A percentile compares a stretch with the other conserved stretches of the same genome.
These are phyloP conservation scores for Leucophenga maculata DNA, from an alignment of 2,888 invertebrate species.

Conservation along the genomic window DNA sequence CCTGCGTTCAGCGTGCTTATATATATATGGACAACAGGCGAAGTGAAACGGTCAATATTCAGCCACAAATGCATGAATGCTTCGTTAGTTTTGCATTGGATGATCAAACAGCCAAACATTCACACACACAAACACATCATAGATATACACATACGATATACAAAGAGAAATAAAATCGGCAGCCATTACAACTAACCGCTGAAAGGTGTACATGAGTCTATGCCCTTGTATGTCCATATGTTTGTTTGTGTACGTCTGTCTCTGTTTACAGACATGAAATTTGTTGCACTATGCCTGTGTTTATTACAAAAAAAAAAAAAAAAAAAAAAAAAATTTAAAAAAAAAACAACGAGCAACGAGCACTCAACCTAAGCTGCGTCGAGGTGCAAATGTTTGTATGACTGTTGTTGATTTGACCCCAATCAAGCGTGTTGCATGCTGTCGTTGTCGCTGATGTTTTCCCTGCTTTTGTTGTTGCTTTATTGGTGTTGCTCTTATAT, in stretches of 20 bases:
- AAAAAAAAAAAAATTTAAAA: conserved; percentile 19
- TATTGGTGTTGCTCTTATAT: too few species aligned
- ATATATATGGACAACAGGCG: conserved; percentile 30
- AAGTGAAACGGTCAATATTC: conserved; percentile 55
- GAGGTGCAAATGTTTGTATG: conserved; percentile 16
- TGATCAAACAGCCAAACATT: background rate
- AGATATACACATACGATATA: background rate
- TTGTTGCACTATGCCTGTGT: conserved; percentile 6
- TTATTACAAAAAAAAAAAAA: conserved; percentile 35
- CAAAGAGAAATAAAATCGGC: background rate
- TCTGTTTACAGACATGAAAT: conserved; percentile 10
- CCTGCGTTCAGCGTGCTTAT: background rate
- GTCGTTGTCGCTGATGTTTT: conserved; percentile 39
- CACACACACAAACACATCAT: background rate
- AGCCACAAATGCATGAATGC: conserved; percentile 60
- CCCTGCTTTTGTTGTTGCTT: conserved; percentile 36
- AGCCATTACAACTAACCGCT: background rate
- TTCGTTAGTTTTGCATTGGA: conserved; percentile 45
- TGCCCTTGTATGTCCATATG: background rate
- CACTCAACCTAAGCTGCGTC: background rate
- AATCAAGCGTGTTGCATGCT: conserved; percentile 48
- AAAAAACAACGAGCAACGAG: conserved; percentile 23
- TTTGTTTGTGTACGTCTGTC: background rate
- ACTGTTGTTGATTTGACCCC: conserved; percentile 53
- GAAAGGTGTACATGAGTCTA: background rate